These are phyloP conservation scores for Nesogale talazaci DNA, from an alignment of 2,113 vertebrate genomes.

Conservation along the genomic window DNA sequence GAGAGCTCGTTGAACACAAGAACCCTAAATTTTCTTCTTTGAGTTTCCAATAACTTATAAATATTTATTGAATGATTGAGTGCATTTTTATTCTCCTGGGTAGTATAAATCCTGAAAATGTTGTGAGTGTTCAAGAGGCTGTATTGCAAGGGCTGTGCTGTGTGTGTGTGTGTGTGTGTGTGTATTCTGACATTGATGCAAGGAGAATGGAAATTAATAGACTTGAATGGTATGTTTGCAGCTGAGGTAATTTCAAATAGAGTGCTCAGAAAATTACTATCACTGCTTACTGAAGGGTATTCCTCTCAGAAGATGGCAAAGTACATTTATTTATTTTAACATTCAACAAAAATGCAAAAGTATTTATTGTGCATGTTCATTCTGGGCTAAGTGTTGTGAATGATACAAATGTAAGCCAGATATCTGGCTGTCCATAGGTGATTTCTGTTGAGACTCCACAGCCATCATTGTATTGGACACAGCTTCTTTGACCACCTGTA, in stretches of 20 bases:
- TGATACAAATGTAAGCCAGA: slow-evolving; percentile 1
- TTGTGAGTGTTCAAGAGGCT: slow-evolving; percentile 19
- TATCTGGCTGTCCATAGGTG: background rate
- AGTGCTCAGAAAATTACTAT: slow-evolving; percentile 37
- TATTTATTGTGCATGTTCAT: slow-evolving; percentile 1
- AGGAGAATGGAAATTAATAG: slow-evolving; percentile 16
- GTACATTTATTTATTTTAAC: slow-evolving; percentile 9
- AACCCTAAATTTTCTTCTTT: slow-evolving; percentile 26
- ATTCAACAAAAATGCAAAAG: background rate
- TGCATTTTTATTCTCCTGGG: slow-evolving; percentile 50
- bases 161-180: background rate
- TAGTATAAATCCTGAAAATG: background rate
- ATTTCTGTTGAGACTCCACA: background rate
- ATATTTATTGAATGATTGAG: slow-evolving; percentile 61
- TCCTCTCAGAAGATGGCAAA: slow-evolving; percentile 27
- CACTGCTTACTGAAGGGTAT: background rate
- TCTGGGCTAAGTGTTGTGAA: background rate
- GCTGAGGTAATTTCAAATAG: slow-evolving; percentile 15
- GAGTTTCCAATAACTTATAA: slow-evolving; percentile 48
- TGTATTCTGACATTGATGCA: background rate
- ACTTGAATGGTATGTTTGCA: slow-evolving; percentile 15
- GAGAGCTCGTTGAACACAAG: slow-evolving; percentile 45
- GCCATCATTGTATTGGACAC: background rate
- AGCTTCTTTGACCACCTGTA: background rate
- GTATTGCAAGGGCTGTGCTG: background rate